Evolutionary conservation across 64 coral and sea anemone species (phyloP).

Genomic region (Montipora sp.): DNA sequence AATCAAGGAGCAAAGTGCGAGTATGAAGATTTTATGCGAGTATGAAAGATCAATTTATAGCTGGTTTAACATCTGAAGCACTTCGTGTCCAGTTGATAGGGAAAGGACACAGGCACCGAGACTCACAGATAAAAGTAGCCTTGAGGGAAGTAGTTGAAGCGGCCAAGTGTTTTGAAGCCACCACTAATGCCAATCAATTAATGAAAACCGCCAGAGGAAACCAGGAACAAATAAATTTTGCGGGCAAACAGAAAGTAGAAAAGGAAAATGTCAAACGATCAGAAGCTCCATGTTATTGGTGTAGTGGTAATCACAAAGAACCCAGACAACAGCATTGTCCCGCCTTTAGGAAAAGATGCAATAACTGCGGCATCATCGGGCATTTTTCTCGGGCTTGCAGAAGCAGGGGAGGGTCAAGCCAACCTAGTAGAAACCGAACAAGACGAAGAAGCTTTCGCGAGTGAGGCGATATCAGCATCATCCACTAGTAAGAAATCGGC

Average conservation of each 20-base stretch:
- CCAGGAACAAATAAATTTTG: neutral
- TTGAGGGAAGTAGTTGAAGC: constrained; percentile 46
- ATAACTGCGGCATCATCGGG: constrained; percentile 49
- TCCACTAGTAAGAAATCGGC: too few relatives aligned
- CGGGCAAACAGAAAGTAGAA: constrained; percentile 27
- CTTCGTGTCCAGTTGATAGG: constrained; percentile 56
- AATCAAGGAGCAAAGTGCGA: constrained; percentile 60
- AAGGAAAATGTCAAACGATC: constrained; percentile 1
- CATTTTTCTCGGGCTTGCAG: constrained; percentile 52
- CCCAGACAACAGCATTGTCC: constrained; percentile 55
- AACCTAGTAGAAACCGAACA: too few relatives aligned
- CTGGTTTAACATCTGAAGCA: constrained; percentile 52
- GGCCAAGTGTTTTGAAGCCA: neutral
- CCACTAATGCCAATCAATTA: neutral
- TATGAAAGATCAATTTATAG: constrained; percentile 53
- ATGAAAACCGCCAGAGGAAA: neutral
- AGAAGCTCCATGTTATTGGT: constrained; percentile 32
- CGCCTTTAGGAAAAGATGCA: constrained; percentile 46
- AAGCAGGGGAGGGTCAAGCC: constrained; percentile 6
- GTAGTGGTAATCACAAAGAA: constrained; percentile 35
- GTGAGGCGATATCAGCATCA: too few relatives aligned
- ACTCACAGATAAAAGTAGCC: constrained; percentile 35
- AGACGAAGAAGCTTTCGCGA: too few relatives aligned
- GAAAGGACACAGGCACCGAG: constrained; percentile 54
- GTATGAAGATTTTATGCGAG: neutral